Conservation (phyloP, 2,113 vertebrate genomes). For the Alligator mississippiensis region DNA sequence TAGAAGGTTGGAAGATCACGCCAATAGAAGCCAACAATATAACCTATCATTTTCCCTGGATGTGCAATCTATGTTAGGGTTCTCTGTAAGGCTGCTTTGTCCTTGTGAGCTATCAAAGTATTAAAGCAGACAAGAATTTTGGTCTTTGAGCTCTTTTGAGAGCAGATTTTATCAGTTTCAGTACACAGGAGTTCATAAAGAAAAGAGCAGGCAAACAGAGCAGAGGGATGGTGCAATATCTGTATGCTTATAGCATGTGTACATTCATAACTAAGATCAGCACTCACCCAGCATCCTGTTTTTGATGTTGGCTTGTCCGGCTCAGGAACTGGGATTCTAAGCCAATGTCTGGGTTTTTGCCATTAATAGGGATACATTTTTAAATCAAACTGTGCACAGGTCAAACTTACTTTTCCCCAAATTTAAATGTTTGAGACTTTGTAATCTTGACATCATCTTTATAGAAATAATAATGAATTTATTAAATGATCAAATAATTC, state of each 20-base stretch:
- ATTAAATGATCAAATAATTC: neutral
- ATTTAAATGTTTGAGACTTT: neutral
- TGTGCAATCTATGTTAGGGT: rapidly evolving
- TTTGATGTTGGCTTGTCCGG: neutral
- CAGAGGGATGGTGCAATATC: neutral
- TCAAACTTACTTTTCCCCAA: neutral
- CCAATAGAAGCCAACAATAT: neutral
- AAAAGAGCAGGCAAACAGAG: neutral
- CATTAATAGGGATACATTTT: constrained; percentile 13
- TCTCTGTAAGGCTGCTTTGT: neutral
- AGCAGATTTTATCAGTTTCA: constrained; percentile 4
- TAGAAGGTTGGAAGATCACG: neutral
- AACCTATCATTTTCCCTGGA: neutral
- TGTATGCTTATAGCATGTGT: neutral
- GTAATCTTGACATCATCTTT: neutral
- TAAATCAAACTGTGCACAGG: neutral
- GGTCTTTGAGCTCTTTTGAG: neutral
- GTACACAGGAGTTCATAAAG: neutral
- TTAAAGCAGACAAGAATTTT: neutral
- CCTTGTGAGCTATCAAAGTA: neutral
- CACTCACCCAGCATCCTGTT: neutral
- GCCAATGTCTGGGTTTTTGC: neutral
- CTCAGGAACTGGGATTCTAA: neutral
- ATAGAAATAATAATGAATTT: constrained; percentile 1
- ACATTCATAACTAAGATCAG: neutral